Base-by-base conservation (phyloP, 2,888 invertebrate genomes). In the Drosophila mayaguana region DNA sequence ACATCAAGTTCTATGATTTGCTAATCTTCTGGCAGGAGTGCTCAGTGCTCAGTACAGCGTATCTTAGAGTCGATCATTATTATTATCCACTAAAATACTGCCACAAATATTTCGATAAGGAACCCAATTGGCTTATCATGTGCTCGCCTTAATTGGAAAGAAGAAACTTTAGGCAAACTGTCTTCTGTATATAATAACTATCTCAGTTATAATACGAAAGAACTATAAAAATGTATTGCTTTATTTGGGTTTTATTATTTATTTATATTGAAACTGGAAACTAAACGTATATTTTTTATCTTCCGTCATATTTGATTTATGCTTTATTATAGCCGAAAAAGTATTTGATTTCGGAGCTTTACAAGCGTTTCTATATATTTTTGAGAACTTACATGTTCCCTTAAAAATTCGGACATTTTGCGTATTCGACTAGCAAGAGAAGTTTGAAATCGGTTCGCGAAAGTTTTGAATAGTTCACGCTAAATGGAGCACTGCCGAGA, bases 321-420 rank as follows among this genome's bases (percentile, higher is more conserved):
- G 28, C 8, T 28, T 28, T 28, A 28, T 32, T 40, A 40, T 40
- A 8, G 3, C 18, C 18, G 18, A 12, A 18, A 18, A 11, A 42
- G n/a, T 5, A 3, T 18, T 20, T 22, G 8, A 8, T 36, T 53
- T 14, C 14, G 14, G 2, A 12, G 7, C 16, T 16, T 4, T 22
- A 20, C n/a, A n/a, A n/a, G n/a, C n/a, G n/a, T n/a, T n/a, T n/a
- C 2, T 3, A 14, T 16, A 34, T 16, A 36, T 51, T 25, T 38
- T 11, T 28, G 32, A 60, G 38, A 63, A 74, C 88, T 84, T 88
- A 84, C 84, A 88, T 75, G 84, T 69, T 84, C 83, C 61, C 86
- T 75, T 63, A 88, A 62, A 74, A 84, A 78, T 38, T 84, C 88
- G 53, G 81, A 72, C 88, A 84, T 84, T 42, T 53, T 46, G 55